phyloP scores from a whole-genome alignment of 2,113 vertebrate species.

The Anseranas semipalmata region DNA sequence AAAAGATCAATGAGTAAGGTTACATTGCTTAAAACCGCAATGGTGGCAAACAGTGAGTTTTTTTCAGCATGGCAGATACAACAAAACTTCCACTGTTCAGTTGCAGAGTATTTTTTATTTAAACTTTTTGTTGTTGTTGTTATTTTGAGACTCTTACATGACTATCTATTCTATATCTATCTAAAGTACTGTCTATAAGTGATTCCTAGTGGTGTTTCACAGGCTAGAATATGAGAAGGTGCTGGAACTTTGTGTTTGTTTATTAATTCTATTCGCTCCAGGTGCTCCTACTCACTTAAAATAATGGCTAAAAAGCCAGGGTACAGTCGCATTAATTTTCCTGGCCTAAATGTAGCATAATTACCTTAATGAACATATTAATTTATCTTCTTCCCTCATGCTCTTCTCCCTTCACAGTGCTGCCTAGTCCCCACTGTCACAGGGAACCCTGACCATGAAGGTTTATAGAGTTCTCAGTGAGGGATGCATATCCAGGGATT shows the following conservation, averaged over 20 bases:
- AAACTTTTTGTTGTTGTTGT: background rate
- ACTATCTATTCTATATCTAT: background rate
- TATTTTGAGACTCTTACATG: background rate
- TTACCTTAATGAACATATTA: background rate
- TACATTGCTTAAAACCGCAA: background rate
- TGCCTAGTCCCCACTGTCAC: background rate
- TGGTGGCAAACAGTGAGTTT: background rate
- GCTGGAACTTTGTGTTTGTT: conserved; percentile 24
- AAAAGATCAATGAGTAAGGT: background rate
- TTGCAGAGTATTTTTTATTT: background rate
- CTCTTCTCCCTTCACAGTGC: background rate
- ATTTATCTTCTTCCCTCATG: background rate
- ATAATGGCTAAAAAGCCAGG: conserved; percentile 12
- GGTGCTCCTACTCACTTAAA: background rate
- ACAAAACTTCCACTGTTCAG: background rate
- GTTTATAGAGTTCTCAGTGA: background rate
- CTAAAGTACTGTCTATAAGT: background rate
- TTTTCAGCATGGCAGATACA: background rate
- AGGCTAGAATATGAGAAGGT: background rate
- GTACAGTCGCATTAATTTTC: background rate
- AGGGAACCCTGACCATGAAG: background rate
- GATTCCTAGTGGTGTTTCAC: background rate
- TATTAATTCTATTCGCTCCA: background rate
- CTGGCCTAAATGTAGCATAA: background rate
- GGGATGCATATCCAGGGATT: background rate